Percentiles rank a stretch among this genome's conserved stretches.
Evolutionary conservation across 2,113 vertebrate species (phyloP).

Genomic region (Gambusia affinis): DNA sequence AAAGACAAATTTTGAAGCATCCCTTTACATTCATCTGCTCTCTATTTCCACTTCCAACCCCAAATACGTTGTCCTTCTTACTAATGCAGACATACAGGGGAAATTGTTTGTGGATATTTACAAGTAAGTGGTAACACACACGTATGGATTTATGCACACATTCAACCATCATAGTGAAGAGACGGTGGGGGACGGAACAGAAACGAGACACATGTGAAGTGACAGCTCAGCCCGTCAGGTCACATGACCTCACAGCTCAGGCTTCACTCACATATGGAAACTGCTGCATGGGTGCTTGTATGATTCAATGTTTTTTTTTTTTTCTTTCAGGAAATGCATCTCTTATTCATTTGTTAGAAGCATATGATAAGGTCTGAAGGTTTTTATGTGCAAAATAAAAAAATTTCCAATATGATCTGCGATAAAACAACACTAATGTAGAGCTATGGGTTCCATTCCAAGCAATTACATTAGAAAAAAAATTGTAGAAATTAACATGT

Average conservation of each 20-base stretch:
- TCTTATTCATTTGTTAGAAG: background rate
- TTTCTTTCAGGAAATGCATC: background rate
- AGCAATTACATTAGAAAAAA: too few species aligned
- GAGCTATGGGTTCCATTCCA: too few species aligned
- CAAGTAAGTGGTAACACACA: slow-evolving; percentile 2
- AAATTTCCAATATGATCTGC: too few species aligned
- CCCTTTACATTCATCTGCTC: slow-evolving; percentile 24
- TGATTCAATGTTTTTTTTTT: background rate
- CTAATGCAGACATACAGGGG: slow-evolving; percentile 8
- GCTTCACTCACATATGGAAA: slow-evolving; percentile 24
- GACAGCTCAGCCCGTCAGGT: slow-evolving; percentile 60
- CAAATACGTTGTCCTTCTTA: slow-evolving; percentile 17
- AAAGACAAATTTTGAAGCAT: slow-evolving; percentile 45
- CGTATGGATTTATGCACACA: background rate
- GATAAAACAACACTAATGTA: too few species aligned
- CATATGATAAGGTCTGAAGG: background rate
- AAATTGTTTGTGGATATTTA: slow-evolving; percentile 26
- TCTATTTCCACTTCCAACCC: slow-evolving; percentile 8
- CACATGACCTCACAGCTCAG: slow-evolving; percentile 46
- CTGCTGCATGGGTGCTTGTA: background rate
- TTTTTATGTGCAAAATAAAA: too few species aligned
- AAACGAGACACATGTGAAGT: slow-evolving; percentile 44
- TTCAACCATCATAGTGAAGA: slow-evolving; percentile 24
- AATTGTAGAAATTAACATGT: too few species aligned
- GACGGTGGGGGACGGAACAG: slow-evolving; percentile 5